Percentiles rank a stretch among this genome's conserved stretches.
Conservation (phyloP, 2,888 invertebrate genomes). For the Drosophila rellima region DNA sequence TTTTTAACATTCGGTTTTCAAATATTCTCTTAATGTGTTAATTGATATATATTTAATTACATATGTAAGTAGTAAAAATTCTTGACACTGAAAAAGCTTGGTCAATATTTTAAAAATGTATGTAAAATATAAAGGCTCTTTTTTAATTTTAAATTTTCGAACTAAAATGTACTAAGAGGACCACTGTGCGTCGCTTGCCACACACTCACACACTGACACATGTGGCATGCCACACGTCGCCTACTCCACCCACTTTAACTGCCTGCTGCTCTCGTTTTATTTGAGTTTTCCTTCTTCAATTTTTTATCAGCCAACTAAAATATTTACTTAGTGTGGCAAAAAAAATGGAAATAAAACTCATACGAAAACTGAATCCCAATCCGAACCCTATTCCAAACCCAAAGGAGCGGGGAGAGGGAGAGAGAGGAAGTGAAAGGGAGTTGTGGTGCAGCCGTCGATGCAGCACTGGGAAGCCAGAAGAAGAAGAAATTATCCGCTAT, state of each 20-base stretch:
- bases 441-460: conserved; percentile 33
- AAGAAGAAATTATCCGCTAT: conserved; percentile 4
- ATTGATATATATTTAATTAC: no score
- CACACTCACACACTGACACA: conserved; percentile 5
- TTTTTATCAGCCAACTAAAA: conserved; percentile 60
- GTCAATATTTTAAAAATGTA: neutral
- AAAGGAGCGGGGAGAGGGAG: conserved; percentile 1
- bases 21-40: no score
- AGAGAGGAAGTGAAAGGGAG: neutral
- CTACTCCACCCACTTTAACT: conserved; percentile 18
- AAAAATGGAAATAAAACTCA: neutral
- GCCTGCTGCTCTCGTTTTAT: conserved; percentile 20
- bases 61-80: no score
- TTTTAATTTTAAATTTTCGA: no score
- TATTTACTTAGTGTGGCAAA: conserved; percentile 58
- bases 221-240: conserved; percentile 33
- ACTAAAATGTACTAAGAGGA: neutral
- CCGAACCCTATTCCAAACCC: conserved; percentile 14
- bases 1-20: no score
- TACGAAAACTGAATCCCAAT: conserved; percentile 13
- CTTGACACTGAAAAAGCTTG: no score
- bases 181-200: neutral
- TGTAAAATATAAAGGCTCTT: no score
- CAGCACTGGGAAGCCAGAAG: neutral
- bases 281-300: conserved; percentile 34